Percentiles rank a stretch among this genome's conserved stretches.
phyloP scores from a whole-genome alignment of 2,113 vertebrate genomes.

The Phocoena sinus region DNA sequence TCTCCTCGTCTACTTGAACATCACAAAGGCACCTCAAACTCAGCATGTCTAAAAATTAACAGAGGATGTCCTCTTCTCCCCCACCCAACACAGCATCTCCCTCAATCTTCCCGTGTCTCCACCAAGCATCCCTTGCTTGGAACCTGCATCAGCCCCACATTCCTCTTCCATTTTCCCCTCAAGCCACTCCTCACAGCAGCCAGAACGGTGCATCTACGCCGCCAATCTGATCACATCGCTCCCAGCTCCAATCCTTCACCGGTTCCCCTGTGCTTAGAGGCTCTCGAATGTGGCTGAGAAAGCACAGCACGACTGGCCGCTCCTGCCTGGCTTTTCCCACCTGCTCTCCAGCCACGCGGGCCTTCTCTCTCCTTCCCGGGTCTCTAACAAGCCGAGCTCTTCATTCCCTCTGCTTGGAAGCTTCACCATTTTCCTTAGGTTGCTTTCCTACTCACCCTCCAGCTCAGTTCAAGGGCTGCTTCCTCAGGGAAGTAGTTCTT shows the following conservation, averaged over 20 bases:
- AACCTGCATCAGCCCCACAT: neutral
- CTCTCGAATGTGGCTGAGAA: neutral
- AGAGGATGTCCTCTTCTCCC: neutral
- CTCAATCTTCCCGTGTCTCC: too few relatives aligned
- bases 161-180: neutral
- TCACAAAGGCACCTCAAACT: neutral
- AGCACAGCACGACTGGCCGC: neutral
- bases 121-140: too few relatives aligned
- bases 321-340: neutral
- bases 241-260: neutral
- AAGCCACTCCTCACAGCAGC: neutral
- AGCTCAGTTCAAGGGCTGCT: neutral
- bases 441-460: neutral
- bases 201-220: too few relatives aligned
- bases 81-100: neutral
- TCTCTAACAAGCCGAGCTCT: neutral
- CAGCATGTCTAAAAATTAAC: neutral
- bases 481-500: neutral
- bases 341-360: neutral
- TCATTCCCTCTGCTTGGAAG: neutral
- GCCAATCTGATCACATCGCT: neutral
- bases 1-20: neutral
- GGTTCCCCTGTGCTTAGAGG: neutral
- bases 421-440: neutral
- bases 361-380: neutral